Evolutionary conservation across 1,140 invertebrate species (phyloP).

Genomic region (Megalopta genalis): DNA sequence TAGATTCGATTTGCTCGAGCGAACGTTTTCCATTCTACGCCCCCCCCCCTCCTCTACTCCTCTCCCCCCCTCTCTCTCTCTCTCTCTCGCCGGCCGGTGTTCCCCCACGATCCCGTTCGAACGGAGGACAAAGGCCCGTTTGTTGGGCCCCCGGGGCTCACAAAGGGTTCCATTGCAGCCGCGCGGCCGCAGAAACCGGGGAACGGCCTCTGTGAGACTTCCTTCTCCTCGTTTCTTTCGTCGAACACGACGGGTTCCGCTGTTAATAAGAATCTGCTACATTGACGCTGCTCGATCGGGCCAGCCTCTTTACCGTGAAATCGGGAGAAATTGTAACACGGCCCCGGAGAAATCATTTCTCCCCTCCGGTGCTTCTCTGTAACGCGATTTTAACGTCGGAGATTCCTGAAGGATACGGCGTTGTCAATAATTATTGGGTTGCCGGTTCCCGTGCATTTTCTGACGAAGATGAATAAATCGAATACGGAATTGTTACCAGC

Average conservation of each 20-base stretch:
- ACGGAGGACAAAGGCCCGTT: conserved; percentile 65
- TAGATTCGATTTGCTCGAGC: conserved; percentile 67
- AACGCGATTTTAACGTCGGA: no score
- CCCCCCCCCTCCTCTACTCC: conserved; percentile 21
- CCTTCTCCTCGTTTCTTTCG: conserved; percentile 31
- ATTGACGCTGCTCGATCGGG: background rate
- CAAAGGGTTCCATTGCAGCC: conserved; percentile 65
- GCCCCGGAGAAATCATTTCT: background rate
- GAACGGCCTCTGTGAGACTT: conserved; percentile 18
- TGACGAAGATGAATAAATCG: no score
- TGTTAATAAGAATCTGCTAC: conserved; percentile 42
- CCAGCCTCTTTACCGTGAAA: conserved; percentile 4
- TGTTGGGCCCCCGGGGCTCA: conserved; percentile 62
- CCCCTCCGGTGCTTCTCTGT: no score
- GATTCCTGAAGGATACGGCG: no score
- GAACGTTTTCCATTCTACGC: conserved; percentile 61
- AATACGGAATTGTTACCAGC: no score
- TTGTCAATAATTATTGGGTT: no score
- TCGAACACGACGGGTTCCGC: conserved; percentile 10
- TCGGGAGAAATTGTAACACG: background rate
- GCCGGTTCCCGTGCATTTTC: no score
- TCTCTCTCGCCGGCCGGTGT: conserved; percentile 44
- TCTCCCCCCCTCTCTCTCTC: background rate
- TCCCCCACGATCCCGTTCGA: conserved; percentile 37
- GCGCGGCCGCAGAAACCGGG: conserved; percentile 46